Evolutionary conservation across 2,113 vertebrate genomes (phyloP), one percentile per base, ranked within the genome.

Genomic region (Nannospalax galili): DNA sequence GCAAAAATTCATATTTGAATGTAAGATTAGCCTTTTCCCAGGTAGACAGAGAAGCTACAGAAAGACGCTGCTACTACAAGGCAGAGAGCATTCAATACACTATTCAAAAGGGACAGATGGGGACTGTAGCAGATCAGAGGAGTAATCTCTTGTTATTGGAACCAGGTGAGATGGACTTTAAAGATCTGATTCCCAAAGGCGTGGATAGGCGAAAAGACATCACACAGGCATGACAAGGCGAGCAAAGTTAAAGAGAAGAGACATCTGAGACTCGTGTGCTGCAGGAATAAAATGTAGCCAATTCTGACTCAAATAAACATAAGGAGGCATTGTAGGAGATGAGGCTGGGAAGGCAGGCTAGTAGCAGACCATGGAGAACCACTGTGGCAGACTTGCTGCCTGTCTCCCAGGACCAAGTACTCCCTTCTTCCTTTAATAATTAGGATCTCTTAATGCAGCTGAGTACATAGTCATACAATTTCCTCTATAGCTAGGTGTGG

Each of bases 1-100:
- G 82, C 62, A 93, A 60, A 95, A 87, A n/a, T 60, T 96, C 80
- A 81, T 32, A 74, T 40, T 6, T 64, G 62, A 94, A 77, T 75
- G 70, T n/a, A 56, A 40, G 48, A n/a, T 14, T 8, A 11, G 22
- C 86, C 40, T 92, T 70, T 52, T 87, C 67, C 19, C 4, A 56
- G 65, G 24, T 14, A 17, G 48, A 52, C 1, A 48, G 60, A 87
- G 22, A 81, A 64, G 60, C 40, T 69, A 20, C 58, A 56, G 42
- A 72, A 64, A 62, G 60, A 58, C 12, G 32, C 45, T 77, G 81
- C 8, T 30, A 56, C 24, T 8, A 64, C 26, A 35, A 28, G 24
- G 74, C 24, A 86, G 42, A 60, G 1, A 42, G 15, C 17, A n/a
- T 7, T 24, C 35, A 85, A 69, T 2, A 40, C 40, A 79, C 73